A percentile compares a stretch with the other conserved stretches of the same genome.
phyloP scores from a whole-genome alignment of 2,888 invertebrate species.

The Drosophila setosimentum region DNA sequence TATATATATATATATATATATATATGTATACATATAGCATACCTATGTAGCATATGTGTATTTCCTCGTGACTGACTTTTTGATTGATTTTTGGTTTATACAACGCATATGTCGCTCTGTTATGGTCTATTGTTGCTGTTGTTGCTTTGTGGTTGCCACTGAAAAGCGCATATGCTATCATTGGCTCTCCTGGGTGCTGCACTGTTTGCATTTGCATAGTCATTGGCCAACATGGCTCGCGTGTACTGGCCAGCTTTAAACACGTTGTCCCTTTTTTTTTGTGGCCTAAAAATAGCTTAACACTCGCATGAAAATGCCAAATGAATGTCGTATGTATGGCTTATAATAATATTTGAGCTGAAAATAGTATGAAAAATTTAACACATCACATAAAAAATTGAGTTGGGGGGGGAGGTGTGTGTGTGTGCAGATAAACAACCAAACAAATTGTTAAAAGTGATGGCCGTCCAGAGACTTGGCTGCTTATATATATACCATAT shows the following conservation, averaged over 20 bases:
- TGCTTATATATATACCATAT: background rate
- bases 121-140: constrained; percentile 42
- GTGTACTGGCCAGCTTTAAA: constrained; percentile 48
- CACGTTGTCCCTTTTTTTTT: constrained; percentile 39
- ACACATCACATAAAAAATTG: constrained; percentile 15
- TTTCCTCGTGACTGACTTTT: constrained; percentile 43
- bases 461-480: constrained; percentile 39
- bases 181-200: constrained; percentile 62
- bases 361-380: constrained; percentile 39
- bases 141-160: constrained; percentile 22
- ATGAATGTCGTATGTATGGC: constrained; percentile 20
- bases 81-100: constrained; percentile 76
- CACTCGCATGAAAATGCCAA: constrained; percentile 34
- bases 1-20: constrained; percentile 1
- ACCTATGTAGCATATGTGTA: constrained; percentile 3
- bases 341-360: constrained; percentile 51
- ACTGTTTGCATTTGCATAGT: constrained; percentile 71
- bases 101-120: constrained; percentile 67
- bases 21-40: background rate
- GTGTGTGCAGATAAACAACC: constrained; percentile 13
- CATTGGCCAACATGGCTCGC: constrained; percentile 44
- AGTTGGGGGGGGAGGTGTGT: background rate
- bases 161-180: constrained; percentile 65
- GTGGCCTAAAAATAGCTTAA: constrained; percentile 58
- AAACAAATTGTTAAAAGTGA: constrained; percentile 6